phyloP scores from a whole-genome alignment of 2,888 invertebrate genomes.

The Drosophila yooni region DNA sequence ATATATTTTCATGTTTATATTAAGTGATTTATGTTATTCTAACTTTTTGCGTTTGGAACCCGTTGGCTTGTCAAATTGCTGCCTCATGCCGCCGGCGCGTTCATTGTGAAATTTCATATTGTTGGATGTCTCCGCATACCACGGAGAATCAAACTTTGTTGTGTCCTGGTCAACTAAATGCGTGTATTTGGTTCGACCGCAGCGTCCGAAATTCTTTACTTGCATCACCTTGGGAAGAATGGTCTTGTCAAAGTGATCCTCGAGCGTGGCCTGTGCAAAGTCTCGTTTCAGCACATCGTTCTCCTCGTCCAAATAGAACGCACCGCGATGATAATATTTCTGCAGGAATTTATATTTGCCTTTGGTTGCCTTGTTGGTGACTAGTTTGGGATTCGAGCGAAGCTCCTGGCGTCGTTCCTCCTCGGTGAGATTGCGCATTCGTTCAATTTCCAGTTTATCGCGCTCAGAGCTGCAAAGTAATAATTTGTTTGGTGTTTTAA shows the following conservation, averaged over 20 bases:
- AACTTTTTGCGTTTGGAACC: slow-evolving; percentile 83
- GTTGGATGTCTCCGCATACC: slow-evolving; percentile 96
- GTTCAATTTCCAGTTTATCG: slow-evolving; percentile 94
- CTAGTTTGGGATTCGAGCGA: slow-evolving; percentile 94
- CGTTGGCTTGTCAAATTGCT: slow-evolving; percentile 95
- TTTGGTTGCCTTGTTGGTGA: slow-evolving; percentile 97
- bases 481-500: background rate
- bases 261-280: slow-evolving; percentile 97
- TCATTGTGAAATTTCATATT: slow-evolving; percentile 94
- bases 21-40: slow-evolving; percentile 21
- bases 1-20: slow-evolving; percentile 12
- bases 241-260: slow-evolving; percentile 99
- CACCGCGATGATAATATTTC: slow-evolving; percentile 99
- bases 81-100: slow-evolving; percentile 96
- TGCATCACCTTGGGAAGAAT: slow-evolving; percentile 99
- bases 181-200: slow-evolving; percentile 99
- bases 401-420: slow-evolving; percentile 96
- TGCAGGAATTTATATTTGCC: slow-evolving; percentile 99
- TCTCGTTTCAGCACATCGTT: slow-evolving; percentile 96
- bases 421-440: slow-evolving; percentile 96
- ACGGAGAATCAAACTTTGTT: slow-evolving; percentile 98
- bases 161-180: slow-evolving; percentile 99
- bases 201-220: slow-evolving; percentile 99
- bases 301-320: slow-evolving; percentile 98
- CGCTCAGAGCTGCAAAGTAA: slow-evolving; percentile 89